Evolutionary conservation across 2,888 invertebrate genomes (phyloP), one percentile per base, ranked within the genome.

Genomic region (Stictocephala bisonia): DNA sequence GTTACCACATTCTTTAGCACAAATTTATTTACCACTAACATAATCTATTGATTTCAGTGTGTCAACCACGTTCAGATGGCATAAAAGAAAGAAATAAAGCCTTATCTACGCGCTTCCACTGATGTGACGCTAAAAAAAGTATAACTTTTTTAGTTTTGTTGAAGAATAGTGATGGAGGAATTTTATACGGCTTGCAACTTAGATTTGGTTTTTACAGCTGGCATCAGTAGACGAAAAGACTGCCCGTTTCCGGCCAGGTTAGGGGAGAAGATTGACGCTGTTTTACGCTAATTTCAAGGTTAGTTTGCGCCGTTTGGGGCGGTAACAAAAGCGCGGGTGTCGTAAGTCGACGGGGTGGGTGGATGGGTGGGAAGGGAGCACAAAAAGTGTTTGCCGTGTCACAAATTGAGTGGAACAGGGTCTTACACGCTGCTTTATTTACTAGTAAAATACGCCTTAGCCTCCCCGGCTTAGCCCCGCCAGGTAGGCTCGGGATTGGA

Each of bases 201-300:
- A 53, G 53, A 13, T 26, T 27, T n/a, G 2, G 24, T 40, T 40
- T 22, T 26, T 15, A 7, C n/a, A 64, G 24, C 44, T 64, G 64
- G 41, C 64, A 64, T 1, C 64, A 44, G 26, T 15, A 22, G 18
- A 1, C 3, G 44, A 15, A 56, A 56, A 56, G 27, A 56, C 15
- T 2, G 15, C 56, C 56, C 11, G 40, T 60, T 64, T 64, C 64
- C 64, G 64, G 60, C 35, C 22, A 27, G 18, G 15, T n/a, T 22
- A 20, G 26, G 56, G 60, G 13, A 40, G 56, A 18, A n/a, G 27
- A 64, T 44, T 64, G 64, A 64, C 64, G 64, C 64, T 64, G 64
- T 64, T 64, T 64, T 64, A 64, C 64, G 64, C 64, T 64, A 64
- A 64, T 64, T 64, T 64, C 64, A 41, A 40, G 64, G 64, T 64